phyloP scores from a whole-genome alignment of 2,888 invertebrate species.

The Heliconius charithonia region DNA sequence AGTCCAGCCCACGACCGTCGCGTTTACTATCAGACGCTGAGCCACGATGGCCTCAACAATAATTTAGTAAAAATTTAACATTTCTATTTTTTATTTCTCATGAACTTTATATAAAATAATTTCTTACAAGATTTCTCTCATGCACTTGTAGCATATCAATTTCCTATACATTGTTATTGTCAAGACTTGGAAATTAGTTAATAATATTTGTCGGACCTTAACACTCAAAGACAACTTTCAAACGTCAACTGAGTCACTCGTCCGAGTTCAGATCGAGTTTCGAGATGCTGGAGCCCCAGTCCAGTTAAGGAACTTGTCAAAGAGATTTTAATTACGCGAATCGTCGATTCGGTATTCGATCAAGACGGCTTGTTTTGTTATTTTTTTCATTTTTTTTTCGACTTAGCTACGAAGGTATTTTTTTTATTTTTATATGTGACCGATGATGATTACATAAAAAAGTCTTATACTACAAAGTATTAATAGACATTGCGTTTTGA shows the following conservation, averaged over 20 bases:
- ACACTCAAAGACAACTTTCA: slow-evolving; percentile 10
- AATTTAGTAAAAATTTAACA: too few species aligned
- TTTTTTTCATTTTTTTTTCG: slow-evolving; percentile 16
- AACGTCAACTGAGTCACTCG: slow-evolving; percentile 22
- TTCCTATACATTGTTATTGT: neutral
- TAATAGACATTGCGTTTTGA: too few species aligned
- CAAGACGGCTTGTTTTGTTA: slow-evolving; percentile 34
- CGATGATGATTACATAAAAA: neutral
- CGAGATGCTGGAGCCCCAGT: slow-evolving; percentile 15
- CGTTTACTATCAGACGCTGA: too few species aligned
- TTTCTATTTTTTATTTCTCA: too few species aligned
- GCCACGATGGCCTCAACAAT: too few species aligned
- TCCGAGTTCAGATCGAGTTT: slow-evolving; percentile 24
- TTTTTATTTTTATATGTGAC: neutral
- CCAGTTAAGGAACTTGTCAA: slow-evolving; percentile 32
- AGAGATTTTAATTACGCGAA: slow-evolving; percentile 37
- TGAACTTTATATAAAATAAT: neutral
- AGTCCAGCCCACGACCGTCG: too few species aligned
- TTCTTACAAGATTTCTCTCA: neutral
- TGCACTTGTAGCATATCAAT: neutral
- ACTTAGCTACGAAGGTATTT: neutral
- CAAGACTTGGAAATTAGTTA: neutral
- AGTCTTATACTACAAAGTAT: too few species aligned
- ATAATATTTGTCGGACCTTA: slow-evolving; percentile 12
- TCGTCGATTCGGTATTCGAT: slow-evolving; percentile 15